A percentile compares a stretch with the other conserved stretches of the same genome.
phyloP scores from a whole-genome alignment of 2,888 invertebrate species.

The Hipparchia sbordonii region DNA sequence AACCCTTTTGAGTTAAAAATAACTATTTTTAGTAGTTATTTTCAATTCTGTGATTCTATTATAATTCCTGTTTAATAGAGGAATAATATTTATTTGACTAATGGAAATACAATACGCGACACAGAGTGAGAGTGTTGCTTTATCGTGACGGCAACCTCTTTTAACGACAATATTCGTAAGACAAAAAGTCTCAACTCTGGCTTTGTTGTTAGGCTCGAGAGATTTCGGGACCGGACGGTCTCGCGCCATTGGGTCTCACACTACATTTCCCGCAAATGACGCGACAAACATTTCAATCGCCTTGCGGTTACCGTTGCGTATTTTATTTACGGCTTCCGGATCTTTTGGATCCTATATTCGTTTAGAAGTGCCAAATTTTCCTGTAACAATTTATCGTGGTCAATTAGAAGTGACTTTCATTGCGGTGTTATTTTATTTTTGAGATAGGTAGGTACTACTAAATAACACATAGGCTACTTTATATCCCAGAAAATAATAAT shows the following conservation, averaged over 20 bases:
- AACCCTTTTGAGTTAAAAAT: no score
- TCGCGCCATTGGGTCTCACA: constrained; percentile 51
- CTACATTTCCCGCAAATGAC: constrained; percentile 53
- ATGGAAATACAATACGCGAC: no score
- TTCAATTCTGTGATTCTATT: no score
- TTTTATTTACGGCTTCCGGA: constrained; percentile 44
- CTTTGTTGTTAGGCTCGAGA: constrained; percentile 6
- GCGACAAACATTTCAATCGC: constrained; percentile 54
- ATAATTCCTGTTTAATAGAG: no score
- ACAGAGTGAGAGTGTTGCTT: no score
- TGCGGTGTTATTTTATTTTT: not conserved
- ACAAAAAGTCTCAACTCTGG: not conserved
- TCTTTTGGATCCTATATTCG: constrained; percentile 24
- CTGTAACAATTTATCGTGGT: constrained; percentile 8
- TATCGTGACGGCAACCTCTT: no score
- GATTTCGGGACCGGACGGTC: constrained; percentile 38
- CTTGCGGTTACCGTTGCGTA: constrained; percentile 45
- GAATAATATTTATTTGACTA: no score
- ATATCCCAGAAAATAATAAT: no score
- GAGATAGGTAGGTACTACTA: no score
- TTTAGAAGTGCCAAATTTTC: constrained; percentile 24
- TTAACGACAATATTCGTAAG: not conserved
- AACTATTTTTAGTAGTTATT: no score
- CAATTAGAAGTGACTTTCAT: constrained; percentile 17
- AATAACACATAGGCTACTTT: no score